Percentiles rank a stretch among this genome's conserved stretches.
Evolutionary conservation across 2,888 invertebrate genomes (phyloP).

Genomic region (Deilephila elpenor): DNA sequence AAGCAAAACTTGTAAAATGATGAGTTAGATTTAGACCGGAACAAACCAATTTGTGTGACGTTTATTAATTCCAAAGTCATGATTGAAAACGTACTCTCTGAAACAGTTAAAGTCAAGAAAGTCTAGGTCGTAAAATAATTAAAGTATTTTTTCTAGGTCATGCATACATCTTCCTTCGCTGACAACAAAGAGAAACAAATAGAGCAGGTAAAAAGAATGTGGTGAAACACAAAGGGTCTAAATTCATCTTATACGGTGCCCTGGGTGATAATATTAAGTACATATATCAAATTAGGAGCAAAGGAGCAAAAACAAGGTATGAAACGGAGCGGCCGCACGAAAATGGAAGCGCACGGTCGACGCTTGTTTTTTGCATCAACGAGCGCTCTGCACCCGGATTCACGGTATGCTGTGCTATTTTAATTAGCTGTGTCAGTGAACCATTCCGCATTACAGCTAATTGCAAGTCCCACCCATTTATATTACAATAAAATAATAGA

Average conservation of each 20-base stretch:
- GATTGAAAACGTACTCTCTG: no score
- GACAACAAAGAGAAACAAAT: no score
- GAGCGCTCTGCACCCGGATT: slow-evolving; percentile 26
- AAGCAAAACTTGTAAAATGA: no score
- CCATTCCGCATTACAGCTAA: slow-evolving; percentile 24
- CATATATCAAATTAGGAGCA: not conserved
- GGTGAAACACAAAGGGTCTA: no score
- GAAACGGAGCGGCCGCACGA: slow-evolving; percentile 14
- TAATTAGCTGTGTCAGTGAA: slow-evolving; percentile 33
- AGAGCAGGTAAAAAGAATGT: no score
- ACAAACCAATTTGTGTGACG: no score
- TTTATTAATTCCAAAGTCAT: no score
- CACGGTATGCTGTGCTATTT: slow-evolving; percentile 31
- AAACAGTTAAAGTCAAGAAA: no score
- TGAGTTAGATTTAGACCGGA: no score
- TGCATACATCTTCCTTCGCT: no score
- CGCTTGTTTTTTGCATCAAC: slow-evolving; percentile 29
- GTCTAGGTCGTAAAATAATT: no score
- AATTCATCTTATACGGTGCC: not conserved
- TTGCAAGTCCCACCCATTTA: slow-evolving; percentile 15
- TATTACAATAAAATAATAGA: not conserved
- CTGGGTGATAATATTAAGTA: slow-evolving; percentile 8
- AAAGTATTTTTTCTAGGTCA: no score
- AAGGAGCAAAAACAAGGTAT: slow-evolving; percentile 10
- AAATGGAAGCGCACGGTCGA: slow-evolving; percentile 29